Evolutionary conservation across 2,113 vertebrate genomes (phyloP).

Genomic region (Amphiprion percula): DNA sequence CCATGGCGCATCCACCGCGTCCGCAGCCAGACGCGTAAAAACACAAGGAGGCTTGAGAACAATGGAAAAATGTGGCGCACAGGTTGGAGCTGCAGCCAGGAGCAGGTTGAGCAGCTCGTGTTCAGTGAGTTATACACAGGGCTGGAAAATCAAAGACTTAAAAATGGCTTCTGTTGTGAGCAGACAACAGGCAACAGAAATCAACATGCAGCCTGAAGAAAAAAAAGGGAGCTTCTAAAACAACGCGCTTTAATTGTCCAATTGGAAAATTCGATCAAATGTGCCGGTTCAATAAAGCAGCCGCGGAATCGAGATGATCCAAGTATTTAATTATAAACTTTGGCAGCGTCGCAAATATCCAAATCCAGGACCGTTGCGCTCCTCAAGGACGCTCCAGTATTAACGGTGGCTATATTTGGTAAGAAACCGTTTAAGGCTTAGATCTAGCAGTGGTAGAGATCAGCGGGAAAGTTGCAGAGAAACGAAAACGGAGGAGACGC

Average conservation of each 20-base stretch:
- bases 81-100: conserved; percentile 2
- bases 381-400: conserved; percentile 58
- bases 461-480: not conserved
- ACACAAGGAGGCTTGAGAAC: not conserved
- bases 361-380: conserved; percentile 27
- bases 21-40: conserved; percentile 35
- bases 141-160: conserved; percentile 56
- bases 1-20: conserved; percentile 41
- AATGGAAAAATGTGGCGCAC: not conserved
- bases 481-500: not conserved
- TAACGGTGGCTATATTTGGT: conserved; percentile 76
- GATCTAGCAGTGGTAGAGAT: not conserved
- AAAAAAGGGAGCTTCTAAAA: not conserved
- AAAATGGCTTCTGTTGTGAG: conserved; percentile 76
- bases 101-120: conserved; percentile 39
- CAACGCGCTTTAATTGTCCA: not conserved
- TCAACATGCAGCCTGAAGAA: conserved; percentile 19
- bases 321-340: conserved; percentile 71
- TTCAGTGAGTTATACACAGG: conserved; percentile 22
- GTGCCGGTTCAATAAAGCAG: not conserved
- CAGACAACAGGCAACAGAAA: conserved; percentile 9
- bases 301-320: not conserved
- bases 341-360: conserved; percentile 56
- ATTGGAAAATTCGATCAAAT: not conserved
- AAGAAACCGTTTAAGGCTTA: conserved; percentile 56